Evolutionary conservation across 2,797 vertebrate genomes (phyloP).

Genomic region (Pangasius djambal): DNA sequence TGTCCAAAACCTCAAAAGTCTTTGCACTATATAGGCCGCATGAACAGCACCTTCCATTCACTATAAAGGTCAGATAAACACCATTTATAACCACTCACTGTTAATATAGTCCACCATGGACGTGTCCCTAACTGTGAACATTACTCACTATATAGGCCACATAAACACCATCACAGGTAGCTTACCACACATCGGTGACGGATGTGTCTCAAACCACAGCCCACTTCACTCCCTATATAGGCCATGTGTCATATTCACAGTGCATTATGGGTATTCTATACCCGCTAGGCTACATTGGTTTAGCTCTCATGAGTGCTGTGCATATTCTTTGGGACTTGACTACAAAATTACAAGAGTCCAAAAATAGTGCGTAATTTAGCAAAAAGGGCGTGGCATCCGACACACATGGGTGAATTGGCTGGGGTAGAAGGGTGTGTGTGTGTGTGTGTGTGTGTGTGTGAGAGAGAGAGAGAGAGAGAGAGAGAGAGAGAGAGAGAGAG

Average conservation of each 20-base stretch:
- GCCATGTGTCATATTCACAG: slow-evolving; percentile 12
- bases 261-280: slow-evolving; percentile 35
- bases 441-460: neutral
- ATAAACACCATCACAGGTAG: neutral
- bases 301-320: slow-evolving; percentile 20
- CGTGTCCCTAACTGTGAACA: neutral
- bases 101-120: neutral
- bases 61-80: neutral
- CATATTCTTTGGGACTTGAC: slow-evolving; percentile 1
- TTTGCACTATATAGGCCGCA: neutral
- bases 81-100: neutral
- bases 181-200: neutral
- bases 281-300: slow-evolving; percentile 21
- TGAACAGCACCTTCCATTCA: neutral
- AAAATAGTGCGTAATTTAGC: slow-evolving; percentile 31
- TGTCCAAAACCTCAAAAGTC: neutral
- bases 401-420: slow-evolving; percentile 13
- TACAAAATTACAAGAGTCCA: slow-evolving; percentile 24
- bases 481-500: neutral
- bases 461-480: neutral
- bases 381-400: slow-evolving; percentile 33
- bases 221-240: slow-evolving; percentile 21
- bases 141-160: neutral
- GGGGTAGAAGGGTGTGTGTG: neutral
- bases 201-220: slow-evolving; percentile 26